phyloP scores from a whole-genome alignment of 2,888 invertebrate genomes.

The Erebia palarica region DNA sequence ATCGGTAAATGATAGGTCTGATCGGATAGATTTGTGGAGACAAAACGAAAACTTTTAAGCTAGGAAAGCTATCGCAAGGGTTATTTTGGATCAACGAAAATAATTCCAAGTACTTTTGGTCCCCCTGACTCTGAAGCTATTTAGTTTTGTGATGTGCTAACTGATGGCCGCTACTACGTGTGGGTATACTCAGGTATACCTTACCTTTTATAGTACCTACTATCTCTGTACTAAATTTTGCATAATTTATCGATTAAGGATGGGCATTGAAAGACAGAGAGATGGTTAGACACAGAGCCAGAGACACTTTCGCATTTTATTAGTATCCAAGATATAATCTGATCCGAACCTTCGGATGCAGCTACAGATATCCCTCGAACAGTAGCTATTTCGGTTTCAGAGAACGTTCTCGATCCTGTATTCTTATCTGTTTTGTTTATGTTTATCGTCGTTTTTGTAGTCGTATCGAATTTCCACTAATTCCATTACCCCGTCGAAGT shows the following conservation, averaged over 20 bases:
- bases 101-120: neutral
- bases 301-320: too few species aligned
- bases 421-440: neutral
- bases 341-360: too few species aligned
- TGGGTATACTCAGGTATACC: too few species aligned
- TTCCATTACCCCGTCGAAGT: slow-evolving; percentile 21
- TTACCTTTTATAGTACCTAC: too few species aligned
- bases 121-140: neutral
- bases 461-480: slow-evolving; percentile 17
- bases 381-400: neutral
- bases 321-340: too few species aligned
- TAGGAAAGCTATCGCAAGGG: neutral
- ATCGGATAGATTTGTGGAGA: neutral
- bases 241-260: too few species aligned
- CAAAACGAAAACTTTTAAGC: too few species aligned
- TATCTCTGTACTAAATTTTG: too few species aligned
- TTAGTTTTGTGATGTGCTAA: neutral
- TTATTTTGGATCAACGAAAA: neutral
- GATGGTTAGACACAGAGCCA: too few species aligned
- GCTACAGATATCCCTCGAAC: neutral
- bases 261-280: too few species aligned
- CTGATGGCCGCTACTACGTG: too few species aligned
- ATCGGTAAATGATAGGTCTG: neutral
- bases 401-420: neutral
- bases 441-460: neutral